Evolutionary conservation across 2,888 invertebrate species (phyloP).

Genomic region (Choreutis nemorana): DNA sequence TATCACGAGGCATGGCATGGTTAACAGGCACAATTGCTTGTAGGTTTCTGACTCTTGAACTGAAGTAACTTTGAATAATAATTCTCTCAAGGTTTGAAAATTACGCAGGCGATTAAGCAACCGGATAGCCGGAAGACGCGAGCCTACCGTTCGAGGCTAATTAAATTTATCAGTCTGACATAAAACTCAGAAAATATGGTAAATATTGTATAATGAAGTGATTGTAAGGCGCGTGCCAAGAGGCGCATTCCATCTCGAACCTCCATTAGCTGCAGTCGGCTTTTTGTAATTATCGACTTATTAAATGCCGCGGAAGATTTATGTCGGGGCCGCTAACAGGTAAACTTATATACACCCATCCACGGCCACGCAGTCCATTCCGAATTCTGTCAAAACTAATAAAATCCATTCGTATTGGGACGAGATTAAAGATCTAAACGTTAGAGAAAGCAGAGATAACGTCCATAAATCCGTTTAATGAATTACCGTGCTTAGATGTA

Average conservation of each 20-base stretch:
- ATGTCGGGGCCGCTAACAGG: constrained; percentile 27
- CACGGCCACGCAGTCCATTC: constrained; percentile 20
- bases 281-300: constrained; percentile 47
- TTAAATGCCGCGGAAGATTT: constrained; percentile 41
- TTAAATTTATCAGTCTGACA: constrained; percentile 44
- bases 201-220: constrained; percentile 48
- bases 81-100: too few species aligned
- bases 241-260: constrained; percentile 26
- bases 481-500: too few species aligned
- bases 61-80: too few species aligned
- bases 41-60: too few species aligned
- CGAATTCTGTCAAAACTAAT: constrained; percentile 12
- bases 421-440: constrained; percentile 1
- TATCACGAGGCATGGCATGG: too few species aligned
- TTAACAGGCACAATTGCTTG: too few species aligned
- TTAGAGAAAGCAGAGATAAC: too few species aligned
- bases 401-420: constrained; percentile 3
- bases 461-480: too few species aligned
- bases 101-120: constrained; percentile 18
- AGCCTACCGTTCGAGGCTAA: constrained; percentile 42
- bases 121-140: constrained; percentile 40
- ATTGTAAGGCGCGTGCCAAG: constrained; percentile 45
- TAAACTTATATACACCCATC: constrained; percentile 30
- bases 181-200: constrained; percentile 37
- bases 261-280: constrained; percentile 26